Evolutionary conservation across 2,113 vertebrate species (phyloP), one percentile per base, ranked within the genome.

Genomic region (Scalopus aquaticus): DNA sequence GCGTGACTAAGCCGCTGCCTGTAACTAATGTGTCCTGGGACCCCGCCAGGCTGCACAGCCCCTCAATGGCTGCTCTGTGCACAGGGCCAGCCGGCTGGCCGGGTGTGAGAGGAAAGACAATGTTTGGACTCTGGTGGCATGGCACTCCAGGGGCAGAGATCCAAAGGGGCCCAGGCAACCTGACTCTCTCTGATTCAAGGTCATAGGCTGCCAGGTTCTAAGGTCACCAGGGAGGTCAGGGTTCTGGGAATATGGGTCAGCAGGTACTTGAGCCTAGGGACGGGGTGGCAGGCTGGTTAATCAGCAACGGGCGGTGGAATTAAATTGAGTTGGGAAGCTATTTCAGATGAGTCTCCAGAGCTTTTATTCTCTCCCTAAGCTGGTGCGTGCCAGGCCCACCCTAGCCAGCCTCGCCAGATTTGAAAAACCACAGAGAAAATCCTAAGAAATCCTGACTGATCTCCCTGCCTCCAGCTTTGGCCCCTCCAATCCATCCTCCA

Each of bases 21-120:
- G 4, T 78, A 96, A 97, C 97, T 97, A 98, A 98, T 91, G 76
- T 82, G 96, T 98, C 94, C 94, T 4, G 39, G 97, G 92, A 90
- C 93, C 80, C 95, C 69, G 87, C 97, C 94, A 79, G 87, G 94
- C 86, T 80, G 8, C 0, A 1, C 7, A 12, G 90, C 80, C 70
- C 81, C 96, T 98, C 96, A 97, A 92, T 97, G 58, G n/a, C 56
- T 89, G 64, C 95, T 97, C 93, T 98, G 92, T 97, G 95, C 7
- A 16, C 32, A 56, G 79, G 96, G 95, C 20, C 54, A 30, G 95
- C 95, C 94, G 94, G 91, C 81, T 37, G n/a, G 72, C 92, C 65
- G 70, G 96, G 96, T 95, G 96, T 98, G 94, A 93, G 96, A 94
- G 88, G 95, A 98, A 98, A 97, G 97, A 97, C 98, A 98, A 98